Conservation (phyloP, 2,888 invertebrate species). For the Cephus nigrinus region DNA sequence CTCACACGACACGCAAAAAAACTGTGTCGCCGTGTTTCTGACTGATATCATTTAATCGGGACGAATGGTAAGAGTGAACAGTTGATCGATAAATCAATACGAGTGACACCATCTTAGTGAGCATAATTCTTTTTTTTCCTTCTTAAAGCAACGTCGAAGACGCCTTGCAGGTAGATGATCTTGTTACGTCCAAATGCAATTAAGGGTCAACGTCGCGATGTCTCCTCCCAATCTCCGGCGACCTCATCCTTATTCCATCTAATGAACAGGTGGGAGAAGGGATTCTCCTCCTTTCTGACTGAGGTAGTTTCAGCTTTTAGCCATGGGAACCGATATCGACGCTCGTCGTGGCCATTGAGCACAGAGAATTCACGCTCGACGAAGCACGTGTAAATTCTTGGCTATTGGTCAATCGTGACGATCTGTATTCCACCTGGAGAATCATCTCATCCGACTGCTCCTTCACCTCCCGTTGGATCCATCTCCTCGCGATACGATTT, state of each 20-base stretch:
- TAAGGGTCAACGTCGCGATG: not conserved
- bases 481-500: not conserved
- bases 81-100: not conserved
- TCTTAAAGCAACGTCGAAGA: not conserved
- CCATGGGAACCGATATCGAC: not conserved
- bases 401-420: slow-evolving; percentile 6
- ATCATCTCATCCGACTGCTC: not conserved
- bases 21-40: not conserved
- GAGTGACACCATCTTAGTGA: not conserved
- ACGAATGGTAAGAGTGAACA: not conserved
- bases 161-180: not conserved
- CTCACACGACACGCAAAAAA: not conserved
- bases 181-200: not conserved
- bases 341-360: not conserved
- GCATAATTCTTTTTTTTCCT: not conserved
- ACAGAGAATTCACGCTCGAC: not conserved
- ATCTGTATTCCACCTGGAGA: not conserved
- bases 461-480: not conserved
- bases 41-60: not conserved
- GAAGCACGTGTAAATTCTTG: slow-evolving; percentile 7
- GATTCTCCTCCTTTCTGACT: not conserved
- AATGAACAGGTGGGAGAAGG: not conserved
- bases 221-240: not conserved
- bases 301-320: not conserved
- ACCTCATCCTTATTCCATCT: not conserved